Base-by-base conservation (phyloP, 2,797 vertebrate species). In the Sphenopsis melanotis region DNA sequence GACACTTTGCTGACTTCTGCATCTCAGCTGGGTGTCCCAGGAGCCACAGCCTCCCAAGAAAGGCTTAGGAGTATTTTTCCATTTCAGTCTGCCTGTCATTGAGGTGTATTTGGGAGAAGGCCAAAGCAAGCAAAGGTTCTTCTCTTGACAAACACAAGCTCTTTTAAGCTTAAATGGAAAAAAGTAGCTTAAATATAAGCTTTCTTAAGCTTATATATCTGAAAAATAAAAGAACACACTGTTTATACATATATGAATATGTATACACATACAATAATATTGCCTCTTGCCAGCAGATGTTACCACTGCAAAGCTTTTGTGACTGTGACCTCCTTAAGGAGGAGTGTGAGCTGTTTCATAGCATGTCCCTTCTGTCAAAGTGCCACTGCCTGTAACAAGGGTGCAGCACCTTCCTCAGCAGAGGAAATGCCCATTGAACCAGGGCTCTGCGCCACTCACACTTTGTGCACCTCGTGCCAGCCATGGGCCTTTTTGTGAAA, bases 241-340 rank as follows among this genome's bases (percentile, higher is more conserved):
- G 12, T 72, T 87, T 32, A 46, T 39, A 60, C 4, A 12, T 17
- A 6, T 1, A 5, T 13, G 5, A 36, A 56, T 46, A 44, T 32
- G 14, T 9, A 41, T n/a, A 10, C 1, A 22, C 1, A 34, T 1
- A 55, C 9, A 29, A 1, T 5, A 52, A 17, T 1, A 2, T 12
- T 68, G 21, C 34, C 39, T 61, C 32, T 32, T 12, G 11, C 30
- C 23, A 53, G 17, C 10, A 57, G 27, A 69, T 22, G 5, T 23
- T 44, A 69, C 27, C 11, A 2, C 12, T 50, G 55, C 13, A 32
- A 84, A 47, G 15, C 29, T 70, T 49, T 59, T 53, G 46, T 17
- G 34, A 41, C 1, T n/a, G 17, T 26, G 50, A 42, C 24, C 52
- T 76, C 30, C 39, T 47, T 21, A 10, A 42, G 39, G 36, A 82